Evolutionary conservation across 1,140 invertebrate genomes (phyloP), one percentile per base, ranked within the genome.

Genomic region (Bombus cullumanus): DNA sequence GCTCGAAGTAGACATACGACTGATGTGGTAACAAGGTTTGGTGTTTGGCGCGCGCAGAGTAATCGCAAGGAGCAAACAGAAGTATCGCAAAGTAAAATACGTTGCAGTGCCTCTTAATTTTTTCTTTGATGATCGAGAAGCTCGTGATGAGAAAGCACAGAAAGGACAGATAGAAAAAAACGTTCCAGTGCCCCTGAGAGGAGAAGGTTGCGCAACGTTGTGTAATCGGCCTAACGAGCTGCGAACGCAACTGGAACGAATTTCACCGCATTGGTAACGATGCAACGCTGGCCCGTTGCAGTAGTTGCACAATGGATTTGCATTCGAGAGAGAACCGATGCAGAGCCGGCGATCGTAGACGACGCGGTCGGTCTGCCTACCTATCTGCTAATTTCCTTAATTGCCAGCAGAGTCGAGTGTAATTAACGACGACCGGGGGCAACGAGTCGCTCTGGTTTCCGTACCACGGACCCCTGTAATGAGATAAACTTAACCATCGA

Each of bases 331-430:
- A 64, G 75, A 62, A 47, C 41, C 62, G 72, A 73, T 31, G 28
- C n/a, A 57, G 28, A 64, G n/a, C 28, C 41, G 18, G 25, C n/a
- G n/a, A 59, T 25, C 68, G 53, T 47, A 71, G 71, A 87, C 66
- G 81, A 64, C 64, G 59, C 53, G 57, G 84, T 22, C 77, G 77
- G 69, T 25, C 39, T 43, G 79, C 62, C 68, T 86, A 81, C 69
- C 57, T 88, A 90, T 89, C 89, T 81, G 91, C 87, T 93, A 92
- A 92, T 93, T 93, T 91, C 91, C 90, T 93, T 92, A 93, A 93
- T 93, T 92, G 90, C 90, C 85, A 84, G 85, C 83, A 83, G 85
- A 81, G 82, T 69, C 88, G 86, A 84, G 86, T 79, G 87, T 93
- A 93, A 93, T 93, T 92, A 93, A 92, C 90, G 88, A 84, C 88